These are phyloP conservation scores for Chrysolina haemoptera DNA, from an alignment of 2,888 invertebrate species.

Conservation along the genomic window DNA sequence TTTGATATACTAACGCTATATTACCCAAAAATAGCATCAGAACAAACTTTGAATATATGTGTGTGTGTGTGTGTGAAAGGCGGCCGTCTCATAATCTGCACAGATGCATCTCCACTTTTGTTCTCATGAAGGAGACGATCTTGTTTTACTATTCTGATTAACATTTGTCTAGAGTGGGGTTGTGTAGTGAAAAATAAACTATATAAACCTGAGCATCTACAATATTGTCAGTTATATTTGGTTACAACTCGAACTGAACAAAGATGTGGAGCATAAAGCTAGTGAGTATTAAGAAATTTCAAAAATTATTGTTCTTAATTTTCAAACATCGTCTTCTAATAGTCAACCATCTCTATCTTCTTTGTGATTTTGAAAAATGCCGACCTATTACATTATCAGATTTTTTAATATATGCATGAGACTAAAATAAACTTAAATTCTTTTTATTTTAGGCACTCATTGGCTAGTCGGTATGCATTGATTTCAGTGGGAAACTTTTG, in stretches of 20 bases:
- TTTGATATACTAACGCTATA: no score
- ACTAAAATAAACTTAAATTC: no score
- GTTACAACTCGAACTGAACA: conserved; percentile 38
- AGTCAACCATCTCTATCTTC: no score
- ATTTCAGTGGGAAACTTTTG: no score
- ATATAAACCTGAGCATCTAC: conserved; percentile 61
- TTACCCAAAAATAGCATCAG: no score
- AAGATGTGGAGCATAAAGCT: conserved; percentile 50
- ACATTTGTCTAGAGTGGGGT: conserved; percentile 61
- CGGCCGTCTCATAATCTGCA: conserved; percentile 27
- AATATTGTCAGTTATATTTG: conserved; percentile 53
- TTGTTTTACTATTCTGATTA: conserved; percentile 64
- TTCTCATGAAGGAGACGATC: conserved; percentile 63
- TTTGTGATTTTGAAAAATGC: no score
- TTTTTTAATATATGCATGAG: no score
- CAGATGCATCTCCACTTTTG: conserved; percentile 57
- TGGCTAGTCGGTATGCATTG: no score
- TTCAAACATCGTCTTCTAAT: no score
- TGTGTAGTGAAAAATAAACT: conserved; percentile 56
- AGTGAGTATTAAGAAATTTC: conserved; percentile 51
- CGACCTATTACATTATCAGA: no score
- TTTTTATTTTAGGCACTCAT: no score
- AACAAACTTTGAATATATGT: conserved; percentile 20
- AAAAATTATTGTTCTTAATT: no score
- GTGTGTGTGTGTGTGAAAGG: conserved; percentile 34